Percentiles rank a stretch among this genome's conserved stretches.
Evolutionary conservation across 2,797 vertebrate genomes (phyloP).

Genomic region (Tapirus indicus): DNA sequence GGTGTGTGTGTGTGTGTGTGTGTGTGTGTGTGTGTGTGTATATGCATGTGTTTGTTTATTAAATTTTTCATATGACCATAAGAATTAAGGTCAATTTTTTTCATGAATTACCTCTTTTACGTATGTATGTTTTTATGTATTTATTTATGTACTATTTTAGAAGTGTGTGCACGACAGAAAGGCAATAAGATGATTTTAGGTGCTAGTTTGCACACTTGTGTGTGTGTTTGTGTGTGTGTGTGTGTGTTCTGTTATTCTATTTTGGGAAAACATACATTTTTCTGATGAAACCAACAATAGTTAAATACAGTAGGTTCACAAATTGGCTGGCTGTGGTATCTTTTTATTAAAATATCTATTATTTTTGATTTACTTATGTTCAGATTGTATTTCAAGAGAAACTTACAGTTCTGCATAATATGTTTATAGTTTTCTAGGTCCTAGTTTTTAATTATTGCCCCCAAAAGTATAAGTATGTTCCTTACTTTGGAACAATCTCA

Average conservation of each 20-base stretch:
- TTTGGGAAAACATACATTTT: not conserved
- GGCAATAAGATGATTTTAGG: not conserved
- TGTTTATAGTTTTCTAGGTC: not conserved
- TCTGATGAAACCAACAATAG: not conserved
- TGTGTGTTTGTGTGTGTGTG: not conserved
- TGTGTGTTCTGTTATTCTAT: not conserved
- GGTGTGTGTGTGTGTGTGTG: not conserved
- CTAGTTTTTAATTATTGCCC: not conserved
- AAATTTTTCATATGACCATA: not conserved
- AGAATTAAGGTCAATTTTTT: not conserved
- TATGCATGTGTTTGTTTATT: not conserved
- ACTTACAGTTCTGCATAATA: not conserved
- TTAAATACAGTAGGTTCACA: not conserved
- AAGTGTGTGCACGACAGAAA: not conserved
- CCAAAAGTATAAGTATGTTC: not conserved
- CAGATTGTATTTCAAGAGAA: constrained; percentile 1
- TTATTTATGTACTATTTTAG: not conserved
- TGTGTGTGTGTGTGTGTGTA: not conserved
- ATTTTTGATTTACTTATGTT: not conserved
- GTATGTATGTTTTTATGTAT: not conserved
- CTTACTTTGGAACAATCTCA: not conserved
- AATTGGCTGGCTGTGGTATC: not conserved
- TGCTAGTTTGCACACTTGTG: not conserved
- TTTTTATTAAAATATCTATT: constrained; percentile 1
- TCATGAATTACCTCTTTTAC: not conserved